Evolutionary conservation across 2,113 vertebrate genomes (phyloP), one percentile per base, ranked within the genome.

Genomic region (Ictalurus punctatus): DNA sequence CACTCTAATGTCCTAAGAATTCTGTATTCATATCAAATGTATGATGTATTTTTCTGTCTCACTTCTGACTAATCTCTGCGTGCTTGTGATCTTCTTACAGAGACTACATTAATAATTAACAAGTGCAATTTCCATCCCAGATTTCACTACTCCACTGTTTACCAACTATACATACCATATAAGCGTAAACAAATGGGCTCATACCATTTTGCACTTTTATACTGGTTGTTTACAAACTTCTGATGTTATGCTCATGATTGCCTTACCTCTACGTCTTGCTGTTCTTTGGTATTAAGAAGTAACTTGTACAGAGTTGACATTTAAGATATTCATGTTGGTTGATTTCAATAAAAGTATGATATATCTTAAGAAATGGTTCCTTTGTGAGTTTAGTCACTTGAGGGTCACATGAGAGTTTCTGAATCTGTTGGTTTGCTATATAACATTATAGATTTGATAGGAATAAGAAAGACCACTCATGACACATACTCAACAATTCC

Each of bases 291-390:
- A 76, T 84, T 89, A 34, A 56, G 63, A 21, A 65, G 58, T 87
- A 85, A 73, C 0, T 30, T 89, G 88, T 82, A 90, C 37, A 91
- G 30, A 89, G 3, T 82, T 56, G 73, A 81, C 5, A 79, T 82
- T 91, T 84, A 61, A 37, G 37, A 84, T 89, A 71, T 91, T 78
- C 67, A 86, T 76, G 78, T 88, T 91, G 34, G 44, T 86, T 84
- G 48, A 88, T 86, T 88, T 91, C 54, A 91, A 91, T 91, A 90
- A 91, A 91, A 88, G 2, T 8, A 5, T 67, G 17, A 82, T 69
- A 52, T 63, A 59, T 86, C 67, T 80, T 74, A 30, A 67, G 58
- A 25, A 52, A 79, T 52, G 61, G 25, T 63, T 86, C 6, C 65
- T 67, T 44, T 56, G 79, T 71, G 48, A 58, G 30, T 63, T 58